Evolutionary conservation across 1,140 invertebrate genomes (phyloP), one percentile per base, ranked within the genome.

Genomic region (Saccostrea glomerata): DNA sequence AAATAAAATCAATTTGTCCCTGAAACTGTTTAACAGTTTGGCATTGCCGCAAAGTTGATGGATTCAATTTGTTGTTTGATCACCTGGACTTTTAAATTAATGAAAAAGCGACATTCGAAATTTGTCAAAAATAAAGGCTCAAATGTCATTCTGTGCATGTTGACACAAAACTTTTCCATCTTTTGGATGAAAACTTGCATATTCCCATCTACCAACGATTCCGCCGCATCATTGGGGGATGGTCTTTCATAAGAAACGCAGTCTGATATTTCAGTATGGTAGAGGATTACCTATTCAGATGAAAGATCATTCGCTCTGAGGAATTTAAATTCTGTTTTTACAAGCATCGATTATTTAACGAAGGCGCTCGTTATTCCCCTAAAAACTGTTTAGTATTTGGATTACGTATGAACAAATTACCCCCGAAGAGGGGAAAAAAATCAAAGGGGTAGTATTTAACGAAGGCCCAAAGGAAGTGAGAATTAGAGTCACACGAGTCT

Each of bases 241-340:
- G 5, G 47, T 47, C 47, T 47, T 47, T 47, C 5, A 47, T 47
- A 47, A 47, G 47, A 47, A 47, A 1, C 9, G 47, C 47, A 47
- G 47, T 47, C 5, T 47, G 47, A 47, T 47, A 47, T 47, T 47
- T 47, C 47, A 47, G 47, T 9, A 47, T 47, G 47, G 47, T 47
- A 7, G 6, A 9, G 5, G 47, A 47, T 47, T 47, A 47, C 47
- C 47, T 47, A 47, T 47, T 7, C 58, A 17, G 17, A 63, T 63
- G 58, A 63, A 25, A 77, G 70, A 77, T 77, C 70, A 36, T 77
- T 77, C 25, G 25, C 70, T 23, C 70, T 30, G 11, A 30, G 70
- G 70, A 77, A 77, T 77, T 77, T 77, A 77, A 77, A 77, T 77
- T 77, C 70, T 25, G 58, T n/a, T 63, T 47, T 63, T 63, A 63